These are phyloP conservation scores for Porphyrio hochstetteri DNA, from an alignment of 2,113 vertebrate genomes.

Conservation along the genomic window DNA sequence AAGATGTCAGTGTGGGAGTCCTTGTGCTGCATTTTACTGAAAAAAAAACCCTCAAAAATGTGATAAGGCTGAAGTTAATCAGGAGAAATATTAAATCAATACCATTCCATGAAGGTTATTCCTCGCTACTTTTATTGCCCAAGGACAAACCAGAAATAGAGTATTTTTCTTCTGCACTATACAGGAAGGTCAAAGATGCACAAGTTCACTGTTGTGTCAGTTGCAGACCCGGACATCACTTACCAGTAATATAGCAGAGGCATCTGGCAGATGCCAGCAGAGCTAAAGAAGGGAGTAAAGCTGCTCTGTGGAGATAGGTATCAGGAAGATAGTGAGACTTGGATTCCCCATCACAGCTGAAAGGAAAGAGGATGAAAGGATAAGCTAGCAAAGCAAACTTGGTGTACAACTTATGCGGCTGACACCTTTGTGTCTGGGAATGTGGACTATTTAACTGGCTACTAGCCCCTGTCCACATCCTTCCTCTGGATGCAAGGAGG, in stretches of 20 bases:
- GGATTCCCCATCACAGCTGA: background rate
- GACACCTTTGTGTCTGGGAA: fast-evolving
- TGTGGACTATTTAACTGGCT: background rate
- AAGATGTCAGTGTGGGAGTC: background rate
- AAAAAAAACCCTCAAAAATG: background rate
- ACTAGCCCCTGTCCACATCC: background rate
- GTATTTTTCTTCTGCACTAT: background rate
- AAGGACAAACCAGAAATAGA: background rate
- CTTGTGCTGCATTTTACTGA: background rate
- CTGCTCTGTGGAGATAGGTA: background rate
- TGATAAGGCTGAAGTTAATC: background rate
- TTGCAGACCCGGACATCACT: background rate
- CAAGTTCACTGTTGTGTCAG: background rate
- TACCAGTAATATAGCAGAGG: background rate
- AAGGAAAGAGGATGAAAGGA: background rate
- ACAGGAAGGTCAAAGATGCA: background rate
- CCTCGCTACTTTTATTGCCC: background rate
- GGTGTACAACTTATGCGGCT: fast-evolving
- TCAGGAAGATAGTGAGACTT: background rate
- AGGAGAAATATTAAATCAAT: background rate
- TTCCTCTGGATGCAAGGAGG: background rate
- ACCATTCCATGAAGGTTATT: background rate
- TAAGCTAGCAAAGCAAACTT: background rate
- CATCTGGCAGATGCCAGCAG: background rate
- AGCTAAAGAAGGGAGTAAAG: background rate